These are phyloP conservation scores for Platycheirus albimanus DNA, from an alignment of 2,888 invertebrate genomes.

Conservation along the genomic window DNA sequence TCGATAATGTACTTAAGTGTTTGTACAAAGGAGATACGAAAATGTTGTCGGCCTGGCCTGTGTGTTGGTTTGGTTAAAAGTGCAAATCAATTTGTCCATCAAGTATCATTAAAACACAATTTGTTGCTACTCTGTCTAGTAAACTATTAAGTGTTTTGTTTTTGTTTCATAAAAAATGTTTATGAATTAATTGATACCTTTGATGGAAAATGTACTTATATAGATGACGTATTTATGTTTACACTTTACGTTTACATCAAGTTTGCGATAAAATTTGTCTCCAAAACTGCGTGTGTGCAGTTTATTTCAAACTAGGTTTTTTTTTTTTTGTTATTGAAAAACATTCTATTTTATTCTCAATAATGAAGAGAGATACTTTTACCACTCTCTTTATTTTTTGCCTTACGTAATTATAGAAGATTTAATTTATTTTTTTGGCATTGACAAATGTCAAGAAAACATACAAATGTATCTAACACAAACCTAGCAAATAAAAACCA, in stretches of 20 bases:
- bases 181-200: too few species aligned
- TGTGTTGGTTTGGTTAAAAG: conserved; percentile 28
- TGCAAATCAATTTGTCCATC: conserved; percentile 72
- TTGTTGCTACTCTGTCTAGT: conserved; percentile 24
- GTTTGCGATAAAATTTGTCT: too few species aligned
- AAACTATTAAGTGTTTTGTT: conserved; percentile 14
- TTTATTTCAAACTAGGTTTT: too few species aligned
- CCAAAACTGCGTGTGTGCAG: too few species aligned
- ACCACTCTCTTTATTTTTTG: neutral
- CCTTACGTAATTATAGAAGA: conserved; percentile 7
- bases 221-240: too few species aligned
- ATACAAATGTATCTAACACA: neutral
- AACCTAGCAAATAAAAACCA: neutral
- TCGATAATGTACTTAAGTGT: too few species aligned
- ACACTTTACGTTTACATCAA: too few species aligned
- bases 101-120: conserved; percentile 55
- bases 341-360: neutral
- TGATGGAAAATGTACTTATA: too few species aligned
- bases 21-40: too few species aligned
- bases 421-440: conserved; percentile 15
- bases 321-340: too few species aligned
- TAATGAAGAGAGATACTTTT: neutral
- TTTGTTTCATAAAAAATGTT: conserved; percentile 8
- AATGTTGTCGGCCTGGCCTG: too few species aligned
- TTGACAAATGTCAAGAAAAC: conserved; percentile 33